phyloP scores from a whole-genome alignment of 2,113 vertebrate genomes.

The Mobula birostris region DNA sequence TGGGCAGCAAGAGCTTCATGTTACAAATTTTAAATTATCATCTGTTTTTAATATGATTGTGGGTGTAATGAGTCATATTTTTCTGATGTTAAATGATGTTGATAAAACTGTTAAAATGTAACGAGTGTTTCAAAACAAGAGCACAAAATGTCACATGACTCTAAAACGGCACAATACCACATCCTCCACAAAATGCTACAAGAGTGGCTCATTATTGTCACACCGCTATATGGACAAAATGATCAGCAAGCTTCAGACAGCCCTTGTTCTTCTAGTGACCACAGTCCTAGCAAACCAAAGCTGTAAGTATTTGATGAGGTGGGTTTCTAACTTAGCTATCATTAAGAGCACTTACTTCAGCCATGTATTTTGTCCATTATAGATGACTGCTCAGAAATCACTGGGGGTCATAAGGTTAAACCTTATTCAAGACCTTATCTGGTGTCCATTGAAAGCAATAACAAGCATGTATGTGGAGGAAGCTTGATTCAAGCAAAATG shows the following conservation, averaged over 20 bases:
- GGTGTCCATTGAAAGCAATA: neutral
- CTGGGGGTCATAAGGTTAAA: neutral
- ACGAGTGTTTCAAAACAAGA: neutral
- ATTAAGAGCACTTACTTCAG: neutral
- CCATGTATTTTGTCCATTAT: neutral
- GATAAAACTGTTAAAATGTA: neutral
- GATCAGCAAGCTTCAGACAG: neutral
- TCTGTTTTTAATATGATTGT: neutral
- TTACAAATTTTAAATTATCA: neutral
- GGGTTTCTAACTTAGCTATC: neutral
- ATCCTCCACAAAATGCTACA: neutral
- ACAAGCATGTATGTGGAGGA: slow-evolving; percentile 31
- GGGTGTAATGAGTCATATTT: neutral
- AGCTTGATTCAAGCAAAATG: slow-evolving; percentile 13
- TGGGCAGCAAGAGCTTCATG: neutral
- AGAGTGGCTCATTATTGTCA: neutral
- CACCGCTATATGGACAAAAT: neutral
- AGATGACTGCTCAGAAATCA: slow-evolving; percentile 11
- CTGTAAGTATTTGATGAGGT: slow-evolving; percentile 20
- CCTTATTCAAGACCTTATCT: neutral
- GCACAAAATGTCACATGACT: neutral
- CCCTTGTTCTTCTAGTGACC: neutral
- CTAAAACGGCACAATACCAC: neutral
- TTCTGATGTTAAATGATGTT: neutral
- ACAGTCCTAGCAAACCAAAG: neutral